Percentiles rank a stretch among this genome's conserved stretches.
phyloP scores from a whole-genome alignment of 23 tunicate species.

The Trididemnum miniatum region DNA sequence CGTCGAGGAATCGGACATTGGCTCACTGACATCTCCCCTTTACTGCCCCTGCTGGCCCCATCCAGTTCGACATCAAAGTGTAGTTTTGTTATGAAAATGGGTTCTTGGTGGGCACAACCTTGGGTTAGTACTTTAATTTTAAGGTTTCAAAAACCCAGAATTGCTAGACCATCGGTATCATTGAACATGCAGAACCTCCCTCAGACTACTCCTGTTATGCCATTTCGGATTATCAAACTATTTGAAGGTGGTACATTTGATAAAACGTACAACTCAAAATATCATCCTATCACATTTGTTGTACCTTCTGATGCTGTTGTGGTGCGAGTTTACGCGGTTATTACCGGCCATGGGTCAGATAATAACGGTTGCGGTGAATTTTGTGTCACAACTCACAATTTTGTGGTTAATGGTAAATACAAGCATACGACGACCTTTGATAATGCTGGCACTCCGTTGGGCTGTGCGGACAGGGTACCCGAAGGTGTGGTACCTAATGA shows the following conservation, averaged over 20 bases:
- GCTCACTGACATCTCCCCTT: slow-evolving; percentile 59
- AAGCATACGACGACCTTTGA: slow-evolving; percentile 28
- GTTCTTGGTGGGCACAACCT: slow-evolving; percentile 69
- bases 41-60: slow-evolving; percentile 32
- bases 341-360: slow-evolving; percentile 68
- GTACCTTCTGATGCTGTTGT: background rate
- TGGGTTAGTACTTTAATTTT: slow-evolving; percentile 41
- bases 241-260: slow-evolving; percentile 58
- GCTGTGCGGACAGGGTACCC: slow-evolving; percentile 58
- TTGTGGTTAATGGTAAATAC: slow-evolving; percentile 31
- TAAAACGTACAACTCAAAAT: slow-evolving; percentile 42
- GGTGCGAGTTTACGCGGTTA: slow-evolving; percentile 40
- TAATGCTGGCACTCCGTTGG: slow-evolving; percentile 63
- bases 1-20: slow-evolving; percentile 58
- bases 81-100: slow-evolving; percentile 18
- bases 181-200: background rate
- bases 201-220: background rate
- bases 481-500: slow-evolving; percentile 66
- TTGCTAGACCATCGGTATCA: background rate
- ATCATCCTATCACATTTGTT: slow-evolving; percentile 20
- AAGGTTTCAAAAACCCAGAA: slow-evolving; percentile 15
- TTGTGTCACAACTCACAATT: slow-evolving; percentile 54
- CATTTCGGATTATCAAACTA: slow-evolving; percentile 27
- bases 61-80: slow-evolving; percentile 16
- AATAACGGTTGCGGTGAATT: slow-evolving; percentile 57